Evolutionary conservation across 2,888 invertebrate species (phyloP), one percentile per base, ranked within the genome.

Genomic region (Hemaris fuciformis): DNA sequence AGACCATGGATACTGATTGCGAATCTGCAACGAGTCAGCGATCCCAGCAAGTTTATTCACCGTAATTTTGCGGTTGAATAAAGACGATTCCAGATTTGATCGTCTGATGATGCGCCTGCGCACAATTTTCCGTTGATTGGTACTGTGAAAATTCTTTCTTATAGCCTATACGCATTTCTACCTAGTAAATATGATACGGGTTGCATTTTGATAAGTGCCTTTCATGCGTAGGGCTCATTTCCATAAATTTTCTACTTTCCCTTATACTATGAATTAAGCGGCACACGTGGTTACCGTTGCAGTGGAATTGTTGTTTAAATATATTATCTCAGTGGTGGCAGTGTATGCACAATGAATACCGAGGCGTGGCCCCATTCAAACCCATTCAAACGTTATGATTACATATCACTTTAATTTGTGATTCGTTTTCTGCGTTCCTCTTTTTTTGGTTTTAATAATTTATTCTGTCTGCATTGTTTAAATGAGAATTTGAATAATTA

Each of bases 11-110:
- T 10, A 31, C 8, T 31, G 53, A 31, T 53, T 53, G 53, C 27
- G 31, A 53, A 7, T 31, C 7, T 15, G 10, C 53, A 53, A 27
- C 31, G 31, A 31, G 41, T 7, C 57, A 1, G 20, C 43, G 38
- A n/a, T n/a, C 34, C 42, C 38, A 48, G 34, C 65, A 66, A 72
- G 73, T 80, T 81, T 82, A 84, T 79, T 75, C 77, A 65, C 74
- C 64, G 73, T 80, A 80, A 80, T 82, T 76, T 75, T 68, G 75
- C 72, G 81, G 77, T 79, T 65, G 71, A 74, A 74, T 74, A 70
- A 73, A 69, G 74, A 79, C 73, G 73, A 74, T 76, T 70, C 67
- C 64, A 68, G 70, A 61, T 64, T 53, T 53, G 53, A 53, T 31
- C 27, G 53, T n/a, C 31, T 53, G 53, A 27, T 27, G 53, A 27